Conservation (phyloP, 2,113 vertebrate genomes). For the Varanus komodoensis region DNA sequence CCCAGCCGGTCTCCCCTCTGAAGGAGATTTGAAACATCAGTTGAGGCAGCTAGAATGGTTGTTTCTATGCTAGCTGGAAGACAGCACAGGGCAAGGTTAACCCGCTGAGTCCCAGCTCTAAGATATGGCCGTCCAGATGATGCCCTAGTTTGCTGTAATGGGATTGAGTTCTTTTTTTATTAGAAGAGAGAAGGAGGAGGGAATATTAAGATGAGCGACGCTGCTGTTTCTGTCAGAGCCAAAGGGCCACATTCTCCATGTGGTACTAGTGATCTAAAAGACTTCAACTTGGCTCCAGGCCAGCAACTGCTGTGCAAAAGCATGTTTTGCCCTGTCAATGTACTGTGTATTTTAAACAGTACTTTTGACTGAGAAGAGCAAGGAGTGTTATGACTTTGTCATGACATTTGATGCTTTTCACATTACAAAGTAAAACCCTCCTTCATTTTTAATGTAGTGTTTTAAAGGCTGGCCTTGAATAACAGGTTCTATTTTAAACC, state of each 20-base stretch:
- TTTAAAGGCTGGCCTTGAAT: neutral
- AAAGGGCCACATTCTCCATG: neutral
- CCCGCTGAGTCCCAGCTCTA: too few relatives aligned
- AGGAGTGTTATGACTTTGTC: neutral
- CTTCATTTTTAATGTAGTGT: neutral
- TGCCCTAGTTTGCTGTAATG: too few relatives aligned
- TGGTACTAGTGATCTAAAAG: neutral
- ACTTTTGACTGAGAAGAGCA: slow-evolving; percentile 4
- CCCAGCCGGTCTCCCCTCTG: too few relatives aligned
- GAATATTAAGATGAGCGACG: neutral
- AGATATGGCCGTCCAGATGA: too few relatives aligned
- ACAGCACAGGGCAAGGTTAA: too few relatives aligned
- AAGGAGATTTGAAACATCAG: too few relatives aligned
- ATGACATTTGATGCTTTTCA: neutral
- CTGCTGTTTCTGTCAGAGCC: neutral
- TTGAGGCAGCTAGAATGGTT: too few relatives aligned
- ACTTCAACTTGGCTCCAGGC: neutral
- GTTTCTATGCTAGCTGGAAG: too few relatives aligned
- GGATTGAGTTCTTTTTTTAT: neutral
- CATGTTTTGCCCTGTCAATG: neutral
- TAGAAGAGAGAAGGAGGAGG: neutral
- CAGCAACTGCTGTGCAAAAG: neutral
- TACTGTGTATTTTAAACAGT: neutral
- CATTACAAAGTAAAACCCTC: neutral
- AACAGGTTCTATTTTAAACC: neutral